A percentile compares a stretch with the other conserved stretches of the same genome.
These are phyloP conservation scores for Gulo gulo DNA, from an alignment of 2,113 vertebrate species.

Conservation along the genomic window DNA sequence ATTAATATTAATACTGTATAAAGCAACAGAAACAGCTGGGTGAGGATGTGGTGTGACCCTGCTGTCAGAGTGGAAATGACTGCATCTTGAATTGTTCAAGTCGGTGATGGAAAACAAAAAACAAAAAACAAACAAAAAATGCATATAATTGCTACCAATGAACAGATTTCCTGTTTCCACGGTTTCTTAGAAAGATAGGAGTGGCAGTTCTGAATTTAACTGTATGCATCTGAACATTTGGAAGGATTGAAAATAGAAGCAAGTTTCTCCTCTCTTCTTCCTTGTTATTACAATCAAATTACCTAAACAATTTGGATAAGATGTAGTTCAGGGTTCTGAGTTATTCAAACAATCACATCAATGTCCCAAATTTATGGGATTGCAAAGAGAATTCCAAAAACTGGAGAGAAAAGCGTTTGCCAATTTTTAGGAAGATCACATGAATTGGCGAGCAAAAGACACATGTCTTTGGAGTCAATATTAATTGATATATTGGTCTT, in stretches of 20 bases:
- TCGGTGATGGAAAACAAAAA: background rate
- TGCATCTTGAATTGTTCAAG: conserved; percentile 19
- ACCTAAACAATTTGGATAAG: background rate
- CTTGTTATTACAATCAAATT: background rate
- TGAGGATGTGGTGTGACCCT: conserved; percentile 5
- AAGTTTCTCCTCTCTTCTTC: background rate
- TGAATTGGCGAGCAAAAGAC: fast-evolving
- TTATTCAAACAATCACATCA: background rate
- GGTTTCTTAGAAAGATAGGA: background rate
- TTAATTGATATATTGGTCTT: background rate
- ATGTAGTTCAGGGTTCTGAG: background rate
- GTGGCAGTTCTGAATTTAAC: background rate
- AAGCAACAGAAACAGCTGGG: conserved; percentile 23
- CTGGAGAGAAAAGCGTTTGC: background rate
- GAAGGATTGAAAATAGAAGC: background rate
- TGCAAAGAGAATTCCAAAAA: background rate
- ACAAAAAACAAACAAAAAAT: conserved; percentile 9
- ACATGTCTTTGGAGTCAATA: too few relatives aligned
- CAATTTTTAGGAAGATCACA: background rate
- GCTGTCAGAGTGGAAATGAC: background rate
- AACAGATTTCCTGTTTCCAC: conserved; percentile 11
- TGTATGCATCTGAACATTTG: background rate
- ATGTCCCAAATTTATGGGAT: background rate
- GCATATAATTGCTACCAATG: conserved; percentile 16
- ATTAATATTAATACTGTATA: conserved; percentile 44